Base-by-base conservation (phyloP, 2,888 invertebrate species). In the Lasioglossum leucozonium region DNA sequence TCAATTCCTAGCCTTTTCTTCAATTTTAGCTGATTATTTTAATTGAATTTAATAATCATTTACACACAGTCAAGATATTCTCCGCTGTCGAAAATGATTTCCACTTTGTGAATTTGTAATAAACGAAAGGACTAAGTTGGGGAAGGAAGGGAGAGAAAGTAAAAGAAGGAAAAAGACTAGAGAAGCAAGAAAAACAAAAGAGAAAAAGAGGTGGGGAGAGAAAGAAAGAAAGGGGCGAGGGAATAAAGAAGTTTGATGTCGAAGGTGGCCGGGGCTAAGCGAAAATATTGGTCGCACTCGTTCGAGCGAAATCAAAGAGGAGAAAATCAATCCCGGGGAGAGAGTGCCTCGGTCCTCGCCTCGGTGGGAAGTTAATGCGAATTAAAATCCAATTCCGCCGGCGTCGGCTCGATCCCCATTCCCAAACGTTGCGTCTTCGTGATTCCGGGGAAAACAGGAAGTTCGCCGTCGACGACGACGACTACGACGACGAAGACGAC, bases 261-360 rank as follows among this genome's bases (percentile, higher is more conserved):
- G 58, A 58, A 51, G 79, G 72, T 47, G 72, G 73, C 65, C 55
- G 72, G 47, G 79, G 65, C 51, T 85, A 79, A 85, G 77, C 78
- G 86, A 81, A 81, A 86, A 85, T 85, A 85, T 86, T 82, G 74
- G 80, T 78, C 75, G 86, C 79, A 79, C 44, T 72, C 77, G 82
- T 82, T 82, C 42, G 79, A 79, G 77, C 82, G 85, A 79, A 86
- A 85, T 86, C 77, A 79, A 86, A 81, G 77, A 65, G 76, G 72
- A 81, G 86, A 82, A 77, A 85, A 86, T 85, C 86, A 82, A 86
- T 85, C 65, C 71, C 51, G 30, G 37, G 69, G 58, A 26, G 58
- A 58, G 58, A 26, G n/a, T 13, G 58, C 26, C 13, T 62, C 13
- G 58, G 26, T 85, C 69, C 79, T 67, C 71, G 76, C 58, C 79